These are phyloP conservation scores for Fragum whitleyi DNA, from an alignment of 2,888 invertebrate genomes.

Conservation along the genomic window DNA sequence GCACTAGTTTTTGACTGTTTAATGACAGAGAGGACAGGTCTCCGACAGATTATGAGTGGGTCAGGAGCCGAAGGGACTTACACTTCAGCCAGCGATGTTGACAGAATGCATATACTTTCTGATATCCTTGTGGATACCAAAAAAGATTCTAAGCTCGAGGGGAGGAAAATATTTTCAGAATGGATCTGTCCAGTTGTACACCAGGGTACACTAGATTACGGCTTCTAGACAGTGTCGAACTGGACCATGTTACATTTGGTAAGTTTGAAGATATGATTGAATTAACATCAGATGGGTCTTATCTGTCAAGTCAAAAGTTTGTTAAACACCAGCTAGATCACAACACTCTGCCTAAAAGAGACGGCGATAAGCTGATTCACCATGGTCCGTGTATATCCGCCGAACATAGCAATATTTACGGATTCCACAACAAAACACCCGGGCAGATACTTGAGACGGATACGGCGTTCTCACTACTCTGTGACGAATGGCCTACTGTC, in stretches of 20 bases:
- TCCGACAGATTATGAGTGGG: conserved; percentile 12
- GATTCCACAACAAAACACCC: no score
- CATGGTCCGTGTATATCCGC: background rate
- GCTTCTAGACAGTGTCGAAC: background rate
- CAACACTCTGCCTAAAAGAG: no score
- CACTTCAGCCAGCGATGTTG: conserved; percentile 26
- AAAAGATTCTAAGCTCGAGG: background rate
- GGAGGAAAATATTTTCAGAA: background rate
- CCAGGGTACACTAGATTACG: conserved; percentile 29
- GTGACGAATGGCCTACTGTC: conserved; percentile 26
- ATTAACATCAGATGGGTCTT: no score
- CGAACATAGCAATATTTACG: no score
- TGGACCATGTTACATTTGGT: background rate
- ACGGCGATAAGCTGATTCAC: background rate
- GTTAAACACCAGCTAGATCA: no score
- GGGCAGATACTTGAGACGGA: conserved; percentile 16
- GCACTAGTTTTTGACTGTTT: background rate
- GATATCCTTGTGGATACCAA: background rate
- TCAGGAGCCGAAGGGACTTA: conserved; percentile 29
- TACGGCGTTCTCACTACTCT: conserved; percentile 18
- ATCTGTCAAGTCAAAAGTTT: no score
- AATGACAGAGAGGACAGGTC: background rate
- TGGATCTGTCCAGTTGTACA: background rate
- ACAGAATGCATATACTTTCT: conserved; percentile 25
- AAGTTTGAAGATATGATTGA: no score